These are phyloP conservation scores for Eremobia ochroleuca DNA, from an alignment of 2,888 invertebrate species.

Conservation along the genomic window DNA sequence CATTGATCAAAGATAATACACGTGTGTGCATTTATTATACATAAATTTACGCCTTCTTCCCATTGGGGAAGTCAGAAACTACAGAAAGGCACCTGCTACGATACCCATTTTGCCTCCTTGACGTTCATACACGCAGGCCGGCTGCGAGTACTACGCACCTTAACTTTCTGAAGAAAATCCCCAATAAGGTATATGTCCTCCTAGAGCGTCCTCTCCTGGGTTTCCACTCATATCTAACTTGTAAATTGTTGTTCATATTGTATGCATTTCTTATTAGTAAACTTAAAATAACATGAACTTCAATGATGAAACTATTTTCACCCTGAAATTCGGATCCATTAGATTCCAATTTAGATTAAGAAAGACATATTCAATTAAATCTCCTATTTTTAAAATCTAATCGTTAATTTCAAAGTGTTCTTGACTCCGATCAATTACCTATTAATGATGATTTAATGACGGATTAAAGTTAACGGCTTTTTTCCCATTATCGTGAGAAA, in stretches of 20 bases:
- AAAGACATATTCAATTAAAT: not conserved
- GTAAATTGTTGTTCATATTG: no score
- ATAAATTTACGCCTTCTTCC: no score
- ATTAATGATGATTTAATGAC: conserved; percentile 39
- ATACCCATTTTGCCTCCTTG: no score
- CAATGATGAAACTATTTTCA: not conserved
- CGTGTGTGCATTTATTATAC: not conserved
- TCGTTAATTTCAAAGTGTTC: conserved; percentile 22
- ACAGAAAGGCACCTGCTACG: no score
- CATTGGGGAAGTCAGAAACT: no score
- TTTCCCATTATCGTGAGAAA: conserved; percentile 7
- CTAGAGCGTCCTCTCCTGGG: no score
- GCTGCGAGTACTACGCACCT: no score
- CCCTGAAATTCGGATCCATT: not conserved
- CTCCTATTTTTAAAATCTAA: no score
- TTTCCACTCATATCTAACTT: no score
- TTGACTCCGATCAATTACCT: conserved; percentile 19
- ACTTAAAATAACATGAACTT: not conserved
- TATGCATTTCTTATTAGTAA: not conserved
- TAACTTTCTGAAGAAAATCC: no score
- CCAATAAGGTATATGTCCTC: no score
- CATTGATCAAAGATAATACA: conserved; percentile 16
- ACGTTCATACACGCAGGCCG: no score
- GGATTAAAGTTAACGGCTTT: conserved; percentile 32
- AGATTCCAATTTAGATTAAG: not conserved